phyloP scores from a whole-genome alignment of 2,888 invertebrate species.

The Aelia acuminata region DNA sequence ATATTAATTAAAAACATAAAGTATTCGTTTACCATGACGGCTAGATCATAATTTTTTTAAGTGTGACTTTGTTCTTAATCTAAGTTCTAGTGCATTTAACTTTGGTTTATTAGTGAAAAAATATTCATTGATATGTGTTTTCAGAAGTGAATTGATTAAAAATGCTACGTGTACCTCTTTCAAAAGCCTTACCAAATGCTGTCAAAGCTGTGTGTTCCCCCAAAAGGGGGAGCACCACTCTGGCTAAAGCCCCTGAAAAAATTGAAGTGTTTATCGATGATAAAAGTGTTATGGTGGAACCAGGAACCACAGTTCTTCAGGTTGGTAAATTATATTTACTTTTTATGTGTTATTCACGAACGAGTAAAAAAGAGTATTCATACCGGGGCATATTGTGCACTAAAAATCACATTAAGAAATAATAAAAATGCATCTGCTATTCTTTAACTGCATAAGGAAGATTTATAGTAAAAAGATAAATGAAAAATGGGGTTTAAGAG shows the following conservation, averaged over 20 bases:
- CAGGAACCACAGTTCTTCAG: conserved; percentile 97
- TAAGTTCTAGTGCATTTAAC: background rate
- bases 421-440: background rate
- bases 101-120: background rate
- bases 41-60: background rate
- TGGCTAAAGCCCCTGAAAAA: conserved; percentile 76
- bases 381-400: background rate
- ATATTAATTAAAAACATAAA: background rate
- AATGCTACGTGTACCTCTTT: conserved; percentile 82
- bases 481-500: too few relatives aligned
- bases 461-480: too few relatives aligned
- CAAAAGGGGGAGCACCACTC: conserved; percentile 66
- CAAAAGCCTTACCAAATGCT: conserved; percentile 73
- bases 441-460: too few relatives aligned
- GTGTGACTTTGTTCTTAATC: background rate
- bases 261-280: conserved; percentile 98
- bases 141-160: conserved; percentile 21
- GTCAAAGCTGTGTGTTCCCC: conserved; percentile 63
- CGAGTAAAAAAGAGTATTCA: background rate
- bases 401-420: too few relatives aligned
- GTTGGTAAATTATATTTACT: conserved; percentile 70
- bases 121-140: background rate
- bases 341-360: background rate
- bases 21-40: background rate
- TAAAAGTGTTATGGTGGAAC: conserved; percentile 91